Evolutionary conservation across 2,113 vertebrate genomes (phyloP).

Genomic region (Sinocyclocheilus rhinocerous): DNA sequence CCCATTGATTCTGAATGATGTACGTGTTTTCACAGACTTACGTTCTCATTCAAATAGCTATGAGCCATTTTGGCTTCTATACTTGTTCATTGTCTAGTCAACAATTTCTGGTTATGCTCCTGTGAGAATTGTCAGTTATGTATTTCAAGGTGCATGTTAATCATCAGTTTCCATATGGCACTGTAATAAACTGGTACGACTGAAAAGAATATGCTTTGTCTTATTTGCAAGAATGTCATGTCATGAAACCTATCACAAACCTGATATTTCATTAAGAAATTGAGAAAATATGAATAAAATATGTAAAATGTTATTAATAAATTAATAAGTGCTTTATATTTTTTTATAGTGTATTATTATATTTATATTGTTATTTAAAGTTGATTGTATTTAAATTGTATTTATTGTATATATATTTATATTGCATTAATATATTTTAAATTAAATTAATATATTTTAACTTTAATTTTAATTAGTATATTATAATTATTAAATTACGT

Average conservation of each 20-base stretch:
- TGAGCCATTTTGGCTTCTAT: neutral
- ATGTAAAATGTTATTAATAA: too few species aligned
- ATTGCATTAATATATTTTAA: too few species aligned
- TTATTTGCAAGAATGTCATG: neutral
- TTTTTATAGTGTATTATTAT: too few species aligned
- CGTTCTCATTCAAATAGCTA: neutral
- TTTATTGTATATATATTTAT: too few species aligned
- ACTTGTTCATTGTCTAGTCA: neutral
- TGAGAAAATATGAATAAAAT: neutral
- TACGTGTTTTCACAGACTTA: neutral
- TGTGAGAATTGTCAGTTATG: neutral
- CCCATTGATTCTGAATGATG: neutral
- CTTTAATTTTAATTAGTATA: too few species aligned
- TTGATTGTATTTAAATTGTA: too few species aligned
- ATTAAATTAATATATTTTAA: too few species aligned
- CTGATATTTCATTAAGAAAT: neutral
- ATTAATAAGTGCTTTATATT: too few species aligned
- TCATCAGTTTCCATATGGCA: neutral
- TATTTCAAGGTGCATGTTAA: constrained; percentile 4
- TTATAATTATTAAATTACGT: too few species aligned
- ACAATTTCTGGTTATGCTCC: neutral
- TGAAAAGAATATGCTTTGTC: neutral
- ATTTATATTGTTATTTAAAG: too few species aligned
- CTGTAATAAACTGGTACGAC: neutral
- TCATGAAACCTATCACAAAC: neutral